These are phyloP conservation scores for Trichonephila clavipes DNA, from an alignment of 1,140 invertebrate genomes.

Conservation along the genomic window DNA sequence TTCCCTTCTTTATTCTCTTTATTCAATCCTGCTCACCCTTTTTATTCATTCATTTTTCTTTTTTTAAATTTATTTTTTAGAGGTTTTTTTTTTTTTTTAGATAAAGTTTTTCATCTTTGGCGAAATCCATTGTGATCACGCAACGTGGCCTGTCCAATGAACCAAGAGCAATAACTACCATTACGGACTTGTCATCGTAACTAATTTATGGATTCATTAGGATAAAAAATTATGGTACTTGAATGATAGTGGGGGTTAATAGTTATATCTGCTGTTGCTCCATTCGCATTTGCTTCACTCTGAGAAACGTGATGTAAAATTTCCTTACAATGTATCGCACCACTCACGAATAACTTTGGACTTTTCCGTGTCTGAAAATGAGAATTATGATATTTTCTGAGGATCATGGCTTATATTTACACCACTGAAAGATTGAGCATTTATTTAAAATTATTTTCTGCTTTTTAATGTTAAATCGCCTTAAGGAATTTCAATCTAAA, in stretches of 20 bases:
- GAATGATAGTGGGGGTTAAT: constrained; percentile 53
- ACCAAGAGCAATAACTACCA: constrained; percentile 10
- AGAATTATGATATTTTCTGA: background rate
- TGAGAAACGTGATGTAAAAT: background rate
- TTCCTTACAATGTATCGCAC: background rate
- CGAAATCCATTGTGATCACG: constrained; percentile 44
- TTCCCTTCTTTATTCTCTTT: constrained; percentile 38
- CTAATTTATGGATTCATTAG: constrained; percentile 61
- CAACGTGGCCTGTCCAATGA: constrained; percentile 14
- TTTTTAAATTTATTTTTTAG: background rate
- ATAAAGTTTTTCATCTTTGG: constrained; percentile 22
- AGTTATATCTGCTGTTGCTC: constrained; percentile 44
- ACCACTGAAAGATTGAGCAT: too few species aligned
- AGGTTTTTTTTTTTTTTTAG: background rate
- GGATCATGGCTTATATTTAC: too few species aligned
- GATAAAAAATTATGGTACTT: constrained; percentile 56
- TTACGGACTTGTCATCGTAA: constrained; percentile 59
- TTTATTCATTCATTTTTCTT: constrained; percentile 2
- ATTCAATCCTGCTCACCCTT: background rate
- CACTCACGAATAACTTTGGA: background rate
- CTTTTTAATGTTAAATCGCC: too few species aligned
- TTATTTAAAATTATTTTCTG: too few species aligned
- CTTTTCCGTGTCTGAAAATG: background rate
- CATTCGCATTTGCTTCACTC: background rate
- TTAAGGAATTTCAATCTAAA: too few species aligned